Base-by-base conservation (phyloP, 2,113 vertebrate genomes). In the Dicerorhinus sumatrensis region DNA sequence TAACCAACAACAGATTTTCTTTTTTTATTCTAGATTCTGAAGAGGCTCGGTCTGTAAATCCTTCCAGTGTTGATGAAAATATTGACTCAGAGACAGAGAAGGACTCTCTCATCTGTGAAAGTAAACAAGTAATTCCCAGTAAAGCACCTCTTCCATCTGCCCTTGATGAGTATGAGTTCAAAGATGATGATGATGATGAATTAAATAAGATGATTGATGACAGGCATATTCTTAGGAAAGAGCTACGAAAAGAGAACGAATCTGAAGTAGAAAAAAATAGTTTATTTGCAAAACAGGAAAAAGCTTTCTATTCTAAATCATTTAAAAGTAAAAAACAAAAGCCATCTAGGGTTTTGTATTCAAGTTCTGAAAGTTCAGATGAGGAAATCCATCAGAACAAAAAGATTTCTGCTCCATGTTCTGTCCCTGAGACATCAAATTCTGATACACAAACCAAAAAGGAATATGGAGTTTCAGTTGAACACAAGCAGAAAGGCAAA, bases 101-200 rank as follows among this genome's bases (percentile, higher is more conserved):
- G 95, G 99, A 99, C 94, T 99, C 99, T 5, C 88, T 98, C 72
- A 96, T 98, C 36, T 98, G 98, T 80, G 99, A 99, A 20, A 99
- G 98, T 96, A 99, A 99, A 98, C 99, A 99, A 0, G 91, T 91
- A 0, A 98, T 98, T 93, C 96, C 99, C 8, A 99, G 92, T 93
- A 99, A 99, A 96, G 99, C 98, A 80, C 96, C 99, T 48, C 98
- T 99, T 86, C 99, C 99, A 76, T 99, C 99, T 54, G 99, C 99
- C 79, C 98, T 99, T 97, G 99, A 99, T 97, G 99, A 99, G 92
- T 99, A 99, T 29, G 99, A 99, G 95, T 99, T 99, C 98, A 99
- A 99, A 98, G 99, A 99, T 51, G 99, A 99, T 69, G 99, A 99
- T 51, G 98, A 98, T 11, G 98, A 99, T 87, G 99, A 99, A 98